phyloP scores from a whole-genome alignment of 2,888 invertebrate genomes.

The Acleris literana region DNA sequence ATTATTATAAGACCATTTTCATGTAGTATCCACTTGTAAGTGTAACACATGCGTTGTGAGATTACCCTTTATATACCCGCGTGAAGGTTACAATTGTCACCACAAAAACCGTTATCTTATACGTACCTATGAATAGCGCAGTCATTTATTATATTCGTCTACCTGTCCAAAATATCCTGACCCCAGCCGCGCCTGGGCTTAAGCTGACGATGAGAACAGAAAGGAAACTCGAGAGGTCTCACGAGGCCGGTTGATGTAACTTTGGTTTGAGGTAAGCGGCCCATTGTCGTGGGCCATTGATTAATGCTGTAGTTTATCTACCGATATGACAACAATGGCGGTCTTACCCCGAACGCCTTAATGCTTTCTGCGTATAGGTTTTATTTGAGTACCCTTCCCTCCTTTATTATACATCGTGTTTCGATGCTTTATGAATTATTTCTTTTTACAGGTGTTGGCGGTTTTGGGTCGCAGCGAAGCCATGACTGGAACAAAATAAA shows the following conservation, averaged over 20 bases:
- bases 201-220: slow-evolving; percentile 14
- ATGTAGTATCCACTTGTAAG: slow-evolving; percentile 11
- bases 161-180: slow-evolving; percentile 51
- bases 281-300: slow-evolving; percentile 77
- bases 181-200: slow-evolving; percentile 39
- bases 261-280: slow-evolving; percentile 70
- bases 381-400: slow-evolving; percentile 65
- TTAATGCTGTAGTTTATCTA: slow-evolving; percentile 81
- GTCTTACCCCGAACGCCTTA: slow-evolving; percentile 75
- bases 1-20: not conserved
- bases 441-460: slow-evolving; percentile 51
- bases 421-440: slow-evolving; percentile 44
- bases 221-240: slow-evolving; percentile 47
- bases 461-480: not conserved
- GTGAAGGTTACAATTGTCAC: slow-evolving; percentile 60
- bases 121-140: slow-evolving; percentile 52
- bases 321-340: slow-evolving; percentile 79
- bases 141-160: slow-evolving; percentile 59
- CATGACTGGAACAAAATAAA: slow-evolving; percentile 29
- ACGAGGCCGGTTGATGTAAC: slow-evolving; percentile 50
- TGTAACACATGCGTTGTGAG: slow-evolving; percentile 40
- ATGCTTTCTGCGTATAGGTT: slow-evolving; percentile 72
- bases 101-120: slow-evolving; percentile 67
- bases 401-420: slow-evolving; percentile 65
- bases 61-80: slow-evolving; percentile 46